These are phyloP conservation scores for Ovis aries DNA, from an alignment of 2,113 vertebrate species.

Conservation along the genomic window DNA sequence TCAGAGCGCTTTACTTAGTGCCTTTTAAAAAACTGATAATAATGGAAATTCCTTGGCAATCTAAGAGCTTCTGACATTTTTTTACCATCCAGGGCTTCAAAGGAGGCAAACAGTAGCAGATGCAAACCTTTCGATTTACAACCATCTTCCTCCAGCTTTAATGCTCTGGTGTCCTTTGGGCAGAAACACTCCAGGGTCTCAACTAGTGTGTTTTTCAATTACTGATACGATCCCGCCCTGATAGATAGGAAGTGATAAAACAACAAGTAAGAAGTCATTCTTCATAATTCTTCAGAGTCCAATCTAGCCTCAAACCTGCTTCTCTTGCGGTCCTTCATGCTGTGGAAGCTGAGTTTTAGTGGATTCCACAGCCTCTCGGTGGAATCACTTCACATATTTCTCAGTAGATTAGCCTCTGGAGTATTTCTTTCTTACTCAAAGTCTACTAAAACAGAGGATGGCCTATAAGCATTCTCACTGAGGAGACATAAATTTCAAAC, in stretches of 20 bases:
- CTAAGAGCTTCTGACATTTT: neutral
- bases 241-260: constrained; percentile 68
- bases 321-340: constrained; percentile 37
- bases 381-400: constrained; percentile 71
- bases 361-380: constrained; percentile 49
- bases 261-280: constrained; percentile 66
- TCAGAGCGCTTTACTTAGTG: neutral
- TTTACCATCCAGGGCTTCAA: neutral
- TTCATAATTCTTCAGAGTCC: constrained; percentile 81
- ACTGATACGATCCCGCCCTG: constrained; percentile 55
- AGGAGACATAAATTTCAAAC: constrained; percentile 69
- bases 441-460: constrained; percentile 28
- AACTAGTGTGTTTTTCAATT: constrained; percentile 72
- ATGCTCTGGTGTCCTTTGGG: neutral
- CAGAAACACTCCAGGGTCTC: constrained; percentile 59
- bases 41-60: neutral
- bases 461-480: constrained; percentile 24
- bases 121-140: neutral
- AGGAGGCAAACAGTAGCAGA: neutral
- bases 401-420: constrained; percentile 64
- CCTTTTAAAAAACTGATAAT: neutral
- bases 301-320: constrained; percentile 66
- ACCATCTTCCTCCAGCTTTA: neutral
- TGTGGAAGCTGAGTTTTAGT: constrained; percentile 55
- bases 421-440: constrained; percentile 57